Base-by-base conservation (phyloP, 2,113 vertebrate genomes). In the Hucho hucho region DNA sequence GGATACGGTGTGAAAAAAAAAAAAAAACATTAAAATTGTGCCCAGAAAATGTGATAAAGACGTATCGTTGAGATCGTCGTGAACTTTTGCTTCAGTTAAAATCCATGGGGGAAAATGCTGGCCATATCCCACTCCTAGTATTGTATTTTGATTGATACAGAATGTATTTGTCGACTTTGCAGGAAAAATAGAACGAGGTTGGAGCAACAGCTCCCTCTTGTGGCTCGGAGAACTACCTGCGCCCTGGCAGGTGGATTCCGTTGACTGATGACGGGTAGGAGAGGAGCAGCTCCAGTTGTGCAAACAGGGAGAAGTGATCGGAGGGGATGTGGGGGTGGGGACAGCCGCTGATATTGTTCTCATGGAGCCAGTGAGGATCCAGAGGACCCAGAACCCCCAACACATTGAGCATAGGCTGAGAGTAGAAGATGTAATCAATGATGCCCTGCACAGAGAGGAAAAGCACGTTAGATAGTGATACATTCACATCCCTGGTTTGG, bases 351-450 rank as follows among this genome's bases (percentile, higher is more conserved):
- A 99, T 93, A 93, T 96, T 97, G 93, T 98, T 99, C 92, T 99
- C 96, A 87, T 94, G 92, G 77, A 99, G 95, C 97, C 97, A 98
- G 79, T 97, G 96, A 89, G 94, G 94, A 90, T 99, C 97, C 93
- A 99, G 94, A 81, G 97, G 96, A 85, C 97, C 97, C 87, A 99
- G 89, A 87, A 98, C 95, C 79, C 97, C 97, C 91, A 99, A 91
- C 83, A 98, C 96, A 85, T 97, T 98, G 90, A 99, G 95, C 79
- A 97, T 94, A 94, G 97, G 97, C 95, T 95, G 96, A 75, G 97
- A 99, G 91, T 96, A 97, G 94, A 99, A 99, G 94, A 99, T 96
- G 93, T 99, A 99, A 92, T 99, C 97, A 86, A 99, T 99, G 91
- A 99, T 53, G 49, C 49, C 49, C 49, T 53, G 49, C 49, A 53